A percentile compares a stretch with the other conserved stretches of the same genome.
These are phyloP conservation scores for Hedya salicella DNA, from an alignment of 2,888 invertebrate species.

Conservation along the genomic window DNA sequence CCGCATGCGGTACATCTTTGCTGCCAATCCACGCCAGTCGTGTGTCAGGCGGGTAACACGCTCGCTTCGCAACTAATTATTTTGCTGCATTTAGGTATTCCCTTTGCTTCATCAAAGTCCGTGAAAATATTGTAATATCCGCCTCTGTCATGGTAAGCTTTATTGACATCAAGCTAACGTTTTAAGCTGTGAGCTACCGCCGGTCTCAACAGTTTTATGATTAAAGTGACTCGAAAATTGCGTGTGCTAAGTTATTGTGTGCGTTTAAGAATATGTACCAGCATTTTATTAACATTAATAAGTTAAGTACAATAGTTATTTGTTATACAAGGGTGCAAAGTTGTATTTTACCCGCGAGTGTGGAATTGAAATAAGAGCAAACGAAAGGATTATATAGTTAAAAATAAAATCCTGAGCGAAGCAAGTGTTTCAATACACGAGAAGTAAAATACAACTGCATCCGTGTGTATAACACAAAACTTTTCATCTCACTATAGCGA, in stretches of 20 bases:
- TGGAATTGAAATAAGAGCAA: too few species aligned
- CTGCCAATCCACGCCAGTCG: constrained; percentile 19
- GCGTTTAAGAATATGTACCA: not conserved
- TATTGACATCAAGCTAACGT: constrained; percentile 35
- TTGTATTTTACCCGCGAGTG: too few species aligned
- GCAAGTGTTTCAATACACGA: too few species aligned
- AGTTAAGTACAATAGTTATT: too few species aligned
- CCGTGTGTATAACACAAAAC: too few species aligned
- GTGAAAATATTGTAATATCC: constrained; percentile 66
- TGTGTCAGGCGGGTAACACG: constrained; percentile 54
- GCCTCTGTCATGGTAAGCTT: constrained; percentile 39
- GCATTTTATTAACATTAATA: too few species aligned
- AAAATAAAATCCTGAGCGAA: too few species aligned
- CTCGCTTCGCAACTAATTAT: constrained; percentile 76
- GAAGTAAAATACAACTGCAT: too few species aligned
- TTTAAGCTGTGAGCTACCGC: constrained; percentile 20
- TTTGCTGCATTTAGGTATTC: constrained; percentile 78
- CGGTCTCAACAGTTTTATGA: constrained; percentile 10
- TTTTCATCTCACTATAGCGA: too few species aligned
- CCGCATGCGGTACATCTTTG: too few species aligned
- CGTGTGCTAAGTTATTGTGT: not conserved
- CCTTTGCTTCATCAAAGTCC: constrained; percentile 72
- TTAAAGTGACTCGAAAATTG: not conserved
- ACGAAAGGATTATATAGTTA: too few species aligned
- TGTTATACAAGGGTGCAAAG: too few species aligned